Conservation (phyloP, 2,113 vertebrate species). For the Chaetorhynchus papuensis region DNA sequence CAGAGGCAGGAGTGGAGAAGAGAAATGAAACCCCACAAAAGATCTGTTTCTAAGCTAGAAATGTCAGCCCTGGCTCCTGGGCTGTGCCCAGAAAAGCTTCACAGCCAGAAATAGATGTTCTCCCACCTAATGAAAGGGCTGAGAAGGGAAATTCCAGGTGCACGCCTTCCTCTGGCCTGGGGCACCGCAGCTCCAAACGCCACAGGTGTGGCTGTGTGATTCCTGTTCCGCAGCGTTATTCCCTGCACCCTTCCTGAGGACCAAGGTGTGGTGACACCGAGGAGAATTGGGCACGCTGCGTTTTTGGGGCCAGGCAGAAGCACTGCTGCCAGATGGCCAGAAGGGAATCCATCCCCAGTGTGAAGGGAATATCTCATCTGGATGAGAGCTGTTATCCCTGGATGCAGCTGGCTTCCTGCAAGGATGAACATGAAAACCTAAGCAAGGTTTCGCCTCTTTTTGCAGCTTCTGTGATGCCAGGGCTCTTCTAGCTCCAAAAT, state of each 20-base stretch:
- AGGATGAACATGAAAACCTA: not conserved
- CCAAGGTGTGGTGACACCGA: not conserved
- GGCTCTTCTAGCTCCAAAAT: not conserved
- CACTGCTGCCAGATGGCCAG: not conserved
- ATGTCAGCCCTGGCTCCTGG: not conserved
- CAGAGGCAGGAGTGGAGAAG: not conserved
- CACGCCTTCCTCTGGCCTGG: not conserved
- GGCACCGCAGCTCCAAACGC: not conserved
- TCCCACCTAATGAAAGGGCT: not conserved
- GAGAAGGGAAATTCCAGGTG: not conserved
- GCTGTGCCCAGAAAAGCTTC: not conserved
- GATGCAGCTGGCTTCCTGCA: not conserved
- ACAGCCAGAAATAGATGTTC: not conserved
- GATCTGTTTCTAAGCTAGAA: not conserved
- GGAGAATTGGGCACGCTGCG: fast-evolving
- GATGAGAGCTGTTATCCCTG: not conserved
- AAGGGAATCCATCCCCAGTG: not conserved
- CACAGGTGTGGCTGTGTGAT: not conserved
- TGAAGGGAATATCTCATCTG: not conserved
- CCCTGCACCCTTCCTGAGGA: not conserved
- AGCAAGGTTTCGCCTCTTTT: not conserved
- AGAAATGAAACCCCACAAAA: not conserved
- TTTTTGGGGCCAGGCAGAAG: not conserved
- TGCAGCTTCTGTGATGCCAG: not conserved
- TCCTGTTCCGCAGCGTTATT: not conserved